Percentiles rank a stretch among this genome's conserved stretches.
These are phyloP conservation scores for Picus viridis DNA, from an alignment of 2,797 vertebrate genomes.

Conservation along the genomic window DNA sequence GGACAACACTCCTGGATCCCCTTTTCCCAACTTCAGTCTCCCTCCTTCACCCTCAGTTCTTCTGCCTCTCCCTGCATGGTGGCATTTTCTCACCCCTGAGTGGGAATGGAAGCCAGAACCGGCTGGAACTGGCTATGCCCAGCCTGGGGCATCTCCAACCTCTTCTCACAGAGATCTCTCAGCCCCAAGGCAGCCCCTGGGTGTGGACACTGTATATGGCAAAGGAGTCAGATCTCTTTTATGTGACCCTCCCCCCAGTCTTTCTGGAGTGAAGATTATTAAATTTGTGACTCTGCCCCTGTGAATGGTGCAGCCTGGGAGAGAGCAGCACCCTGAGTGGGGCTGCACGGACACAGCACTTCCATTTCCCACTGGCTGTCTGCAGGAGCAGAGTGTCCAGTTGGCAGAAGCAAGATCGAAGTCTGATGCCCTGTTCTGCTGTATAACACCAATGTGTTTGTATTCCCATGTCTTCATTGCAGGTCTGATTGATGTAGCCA, in stretches of 20 bases:
- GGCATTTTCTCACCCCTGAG: neutral
- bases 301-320: accelerated
- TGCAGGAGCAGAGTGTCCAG: accelerated
- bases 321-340: accelerated
- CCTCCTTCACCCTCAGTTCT: neutral
- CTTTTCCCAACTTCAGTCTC: neutral
- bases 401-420: neutral
- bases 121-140: accelerated
- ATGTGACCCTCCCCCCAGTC: accelerated
- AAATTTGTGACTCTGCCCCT: too few species aligned
- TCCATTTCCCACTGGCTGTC: neutral
- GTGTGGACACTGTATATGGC: accelerated
- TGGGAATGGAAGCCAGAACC: neutral
- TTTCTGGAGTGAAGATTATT: neutral
- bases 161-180: neutral
- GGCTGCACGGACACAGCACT: accelerated
- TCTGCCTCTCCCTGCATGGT: neutral
- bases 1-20: accelerated
- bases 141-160: accelerated
- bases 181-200: accelerated
- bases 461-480: accelerated
- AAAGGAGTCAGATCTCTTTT: neutral
- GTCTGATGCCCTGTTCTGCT: accelerated
- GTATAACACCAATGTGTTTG: accelerated
- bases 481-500: accelerated